A percentile compares a stretch with the other conserved stretches of the same genome.
Conservation (phyloP, 1,140 invertebrate genomes). For the Eueides isabella region DNA sequence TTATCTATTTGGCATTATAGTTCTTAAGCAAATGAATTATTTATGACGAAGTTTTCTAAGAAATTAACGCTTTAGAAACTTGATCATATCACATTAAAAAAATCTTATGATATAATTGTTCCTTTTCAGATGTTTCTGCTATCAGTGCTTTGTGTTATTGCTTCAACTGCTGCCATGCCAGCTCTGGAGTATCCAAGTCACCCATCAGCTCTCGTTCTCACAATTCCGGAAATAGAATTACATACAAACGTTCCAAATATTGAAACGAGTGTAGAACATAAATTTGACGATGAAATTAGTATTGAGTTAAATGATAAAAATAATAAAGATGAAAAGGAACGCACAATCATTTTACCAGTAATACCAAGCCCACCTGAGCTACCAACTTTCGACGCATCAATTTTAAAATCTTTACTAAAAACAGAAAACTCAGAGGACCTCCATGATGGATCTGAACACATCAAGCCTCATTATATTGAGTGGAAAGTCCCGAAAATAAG, state of each 20-base stretch:
- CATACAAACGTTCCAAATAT: not conserved
- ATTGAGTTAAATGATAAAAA: not conserved
- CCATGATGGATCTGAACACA: not conserved
- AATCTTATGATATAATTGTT: not conserved
- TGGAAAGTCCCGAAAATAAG: slow-evolving; percentile 8
- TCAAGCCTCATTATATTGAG: not conserved
- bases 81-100: not conserved
- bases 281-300: not conserved
- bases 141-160: not conserved
- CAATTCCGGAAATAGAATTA: not conserved
- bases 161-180: not conserved
- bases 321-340: not conserved
- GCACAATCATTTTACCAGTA: not conserved
- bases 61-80: no score
- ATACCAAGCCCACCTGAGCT: not conserved
- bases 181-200: not conserved
- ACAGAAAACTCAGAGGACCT: not conserved
- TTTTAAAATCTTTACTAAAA: not conserved
- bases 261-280: not conserved
- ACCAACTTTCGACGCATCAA: not conserved
- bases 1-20: no score
- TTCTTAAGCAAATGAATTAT: no score
- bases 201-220: not conserved
- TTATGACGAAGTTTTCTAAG: no score
- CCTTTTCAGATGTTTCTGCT: not conserved